Base-by-base conservation (phyloP, 2,797 vertebrate genomes). In the Clarias laeviceps region DNA sequence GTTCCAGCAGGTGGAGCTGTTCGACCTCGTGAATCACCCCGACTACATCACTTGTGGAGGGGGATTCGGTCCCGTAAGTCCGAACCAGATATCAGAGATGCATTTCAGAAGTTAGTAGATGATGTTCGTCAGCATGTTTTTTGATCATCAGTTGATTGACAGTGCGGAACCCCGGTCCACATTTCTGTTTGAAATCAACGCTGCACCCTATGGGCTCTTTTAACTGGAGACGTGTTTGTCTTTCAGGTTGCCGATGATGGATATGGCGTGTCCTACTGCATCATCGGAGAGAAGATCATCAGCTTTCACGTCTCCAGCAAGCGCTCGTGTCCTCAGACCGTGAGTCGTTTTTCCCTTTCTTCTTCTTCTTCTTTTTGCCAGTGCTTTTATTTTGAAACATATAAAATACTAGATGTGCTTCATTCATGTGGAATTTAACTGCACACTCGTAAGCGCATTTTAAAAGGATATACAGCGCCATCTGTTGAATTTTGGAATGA, bases 261-360 rank as follows among this genome's bases (percentile, higher is more conserved):
- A n/a, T 98, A 98, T 1, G 97, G 97, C 0, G 95, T 98, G 50
- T 96, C 96, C 22, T 98, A 97, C 89, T 93, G 93, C 87, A 90
- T 97, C 82, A 88, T 96, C 73, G 96, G 96, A 80, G 96, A 97
- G 1, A 90, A 94, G 81, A 84, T 93, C 29, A 94, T 98, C 80
- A 96, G 95, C 90, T 97, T 98, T 88, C 97, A 98, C 88, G 93
- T 98, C 91, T 97, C 97, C 1, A 96, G 96, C 96, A 97, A 97
- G 88, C 91, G 95, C 87, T 98, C 97, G 0, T 97, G 96, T 92
- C 89, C 93, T 65, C 93, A 95, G 57, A 98, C 97, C 83, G 97
- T 98, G 87, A 90, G 92, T 88, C 61, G 8, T 79, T 64, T 68
- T 4, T 82, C 2, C n/a, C n/a, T n/a, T 24, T 59, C 6, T 20